Percentiles rank a stretch among this genome's conserved stretches.
These are phyloP conservation scores for Panulirus ornatus DNA, from an alignment of 1,140 invertebrate species.

Conservation along the genomic window DNA sequence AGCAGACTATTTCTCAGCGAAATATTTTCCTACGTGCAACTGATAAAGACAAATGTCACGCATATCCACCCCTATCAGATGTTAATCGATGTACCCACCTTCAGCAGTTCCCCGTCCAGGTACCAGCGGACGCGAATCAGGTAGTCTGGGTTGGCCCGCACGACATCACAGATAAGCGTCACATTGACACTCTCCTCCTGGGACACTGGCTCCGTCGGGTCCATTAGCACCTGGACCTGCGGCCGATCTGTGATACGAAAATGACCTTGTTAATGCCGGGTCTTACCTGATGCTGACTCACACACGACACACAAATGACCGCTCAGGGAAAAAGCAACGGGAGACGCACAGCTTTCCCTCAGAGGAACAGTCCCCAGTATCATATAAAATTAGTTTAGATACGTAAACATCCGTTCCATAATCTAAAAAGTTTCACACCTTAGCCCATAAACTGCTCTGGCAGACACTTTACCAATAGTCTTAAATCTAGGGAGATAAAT, in stretches of 20 bases:
- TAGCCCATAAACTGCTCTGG: too few species aligned
- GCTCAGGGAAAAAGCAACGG: background rate
- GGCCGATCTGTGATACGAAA: constrained; percentile 80
- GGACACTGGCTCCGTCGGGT: constrained; percentile 85
- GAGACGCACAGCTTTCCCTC: background rate
- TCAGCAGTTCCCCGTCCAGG: constrained; percentile 88
- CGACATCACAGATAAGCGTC: constrained; percentile 88
- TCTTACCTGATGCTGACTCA: too few species aligned
- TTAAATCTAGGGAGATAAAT: too few species aligned
- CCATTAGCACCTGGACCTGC: constrained; percentile 87
- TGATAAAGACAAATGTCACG: too few species aligned
- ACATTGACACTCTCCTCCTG: constrained; percentile 90
- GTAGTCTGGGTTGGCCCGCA: constrained; percentile 80
- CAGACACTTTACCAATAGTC: too few species aligned
- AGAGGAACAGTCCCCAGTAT: too few species aligned
- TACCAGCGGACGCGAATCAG: constrained; percentile 85
- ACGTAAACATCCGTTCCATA: too few species aligned
- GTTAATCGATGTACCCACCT: constrained; percentile 80
- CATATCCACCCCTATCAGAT: background rate
- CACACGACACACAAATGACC: background rate
- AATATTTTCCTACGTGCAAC: too few species aligned
- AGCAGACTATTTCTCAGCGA: too few species aligned
- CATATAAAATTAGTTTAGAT: too few species aligned
- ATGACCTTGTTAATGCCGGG: too few species aligned
- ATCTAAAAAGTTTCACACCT: too few species aligned